Percentiles rank a stretch among this genome's conserved stretches.
Evolutionary conservation across 2,797 vertebrate species (phyloP).

Genomic region (Enteromius treurensis): DNA sequence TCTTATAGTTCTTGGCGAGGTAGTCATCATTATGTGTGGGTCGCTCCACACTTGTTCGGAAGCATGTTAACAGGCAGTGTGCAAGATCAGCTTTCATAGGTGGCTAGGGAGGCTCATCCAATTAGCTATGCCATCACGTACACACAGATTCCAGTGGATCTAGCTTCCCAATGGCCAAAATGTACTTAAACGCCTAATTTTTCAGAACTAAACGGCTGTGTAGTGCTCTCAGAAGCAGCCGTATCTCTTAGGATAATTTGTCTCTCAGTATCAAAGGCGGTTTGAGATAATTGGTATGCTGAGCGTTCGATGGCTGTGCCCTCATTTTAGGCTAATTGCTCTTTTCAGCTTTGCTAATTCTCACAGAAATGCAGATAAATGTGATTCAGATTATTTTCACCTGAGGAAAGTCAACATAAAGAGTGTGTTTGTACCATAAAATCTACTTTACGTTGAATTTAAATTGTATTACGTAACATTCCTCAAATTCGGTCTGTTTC

Average conservation of each 20-base stretch:
- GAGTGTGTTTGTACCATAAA: conserved; percentile 20
- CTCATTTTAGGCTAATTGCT: conserved; percentile 46
- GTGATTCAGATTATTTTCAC: conserved; percentile 14
- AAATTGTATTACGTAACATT: background rate
- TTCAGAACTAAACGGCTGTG: conserved; percentile 31
- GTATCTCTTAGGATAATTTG: conserved; percentile 49
- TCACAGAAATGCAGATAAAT: conserved; percentile 12
- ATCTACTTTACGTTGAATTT: background rate
- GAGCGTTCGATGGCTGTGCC: conserved; percentile 45
- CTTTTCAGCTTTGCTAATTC: conserved; percentile 50
- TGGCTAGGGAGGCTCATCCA: conserved; percentile 33
- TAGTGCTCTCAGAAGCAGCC: conserved; percentile 19
- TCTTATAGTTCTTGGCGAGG: background rate
- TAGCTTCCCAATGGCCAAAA: background rate
- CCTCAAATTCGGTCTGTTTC: background rate
- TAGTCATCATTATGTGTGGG: conserved; percentile 28
- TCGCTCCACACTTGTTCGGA: conserved; percentile 5
- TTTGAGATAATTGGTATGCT: conserved; percentile 47
- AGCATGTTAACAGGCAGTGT: conserved; percentile 21
- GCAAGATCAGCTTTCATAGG: conserved; percentile 43
- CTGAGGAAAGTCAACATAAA: conserved; percentile 14
- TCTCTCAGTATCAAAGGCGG: conserved; percentile 35
- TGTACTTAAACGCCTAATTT: background rate
- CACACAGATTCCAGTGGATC: conserved; percentile 18
- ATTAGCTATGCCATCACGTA: conserved; percentile 14